Conservation (phyloP, 2,888 invertebrate species). For the Xanthostigma xanthostigma region DNA sequence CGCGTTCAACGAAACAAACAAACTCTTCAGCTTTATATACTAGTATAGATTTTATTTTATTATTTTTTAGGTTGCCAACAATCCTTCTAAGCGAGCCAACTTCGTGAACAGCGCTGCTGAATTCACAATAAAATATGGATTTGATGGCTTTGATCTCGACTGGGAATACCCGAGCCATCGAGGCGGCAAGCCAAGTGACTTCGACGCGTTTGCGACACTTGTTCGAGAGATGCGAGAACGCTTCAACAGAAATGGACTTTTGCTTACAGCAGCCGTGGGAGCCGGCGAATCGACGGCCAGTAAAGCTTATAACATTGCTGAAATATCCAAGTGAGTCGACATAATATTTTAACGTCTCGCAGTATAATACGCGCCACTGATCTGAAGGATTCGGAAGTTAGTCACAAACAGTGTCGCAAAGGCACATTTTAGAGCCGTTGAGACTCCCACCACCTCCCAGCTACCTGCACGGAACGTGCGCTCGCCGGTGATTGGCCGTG, state of each 20-base stretch:
- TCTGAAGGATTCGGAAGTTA: no score
- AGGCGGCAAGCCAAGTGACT: conserved; percentile 32
- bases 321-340: conserved; percentile 32
- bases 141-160: conserved; percentile 58
- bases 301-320: conserved; percentile 42
- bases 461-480: no score
- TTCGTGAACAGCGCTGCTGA: conserved; percentile 40
- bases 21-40: no score
- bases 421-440: no score
- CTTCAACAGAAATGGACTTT: conserved; percentile 34
- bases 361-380: no score
- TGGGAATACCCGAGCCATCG: conserved; percentile 56
- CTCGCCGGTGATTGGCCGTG: no score
- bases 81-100: conserved; percentile 26
- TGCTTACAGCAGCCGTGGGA: conserved; percentile 44
- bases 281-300: conserved; percentile 33
- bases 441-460: no score
- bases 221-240: conserved; percentile 38
- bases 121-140: conserved; percentile 38
- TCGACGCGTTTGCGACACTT: conserved; percentile 35
- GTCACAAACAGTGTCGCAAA: no score
- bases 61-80: conserved; percentile 31
- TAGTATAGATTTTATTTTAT: no score
- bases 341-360: no score
- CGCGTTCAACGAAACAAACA: no score